phyloP scores from a whole-genome alignment of 2,888 invertebrate genomes.

The Amphipyra tragopoginis region DNA sequence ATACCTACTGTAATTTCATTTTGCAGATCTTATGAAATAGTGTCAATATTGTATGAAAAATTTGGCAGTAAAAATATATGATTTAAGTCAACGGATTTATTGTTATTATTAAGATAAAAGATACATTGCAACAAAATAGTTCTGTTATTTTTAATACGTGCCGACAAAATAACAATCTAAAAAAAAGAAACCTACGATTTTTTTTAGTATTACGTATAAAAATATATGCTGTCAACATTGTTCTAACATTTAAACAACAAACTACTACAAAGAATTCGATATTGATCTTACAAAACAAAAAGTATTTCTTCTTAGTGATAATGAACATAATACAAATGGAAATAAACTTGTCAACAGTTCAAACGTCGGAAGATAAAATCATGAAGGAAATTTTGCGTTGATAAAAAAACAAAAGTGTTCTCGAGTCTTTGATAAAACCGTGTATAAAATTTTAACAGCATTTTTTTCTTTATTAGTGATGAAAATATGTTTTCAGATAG shows the following conservation, averaged over 20 bases:
- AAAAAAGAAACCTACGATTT: too few species aligned
- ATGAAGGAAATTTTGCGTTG: background rate
- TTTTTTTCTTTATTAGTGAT: too few species aligned
- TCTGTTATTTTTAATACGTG: background rate
- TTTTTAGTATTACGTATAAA: constrained; percentile 1
- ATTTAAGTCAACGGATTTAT: background rate
- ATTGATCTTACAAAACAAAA: constrained; percentile 24
- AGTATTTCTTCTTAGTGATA: constrained; percentile 12
- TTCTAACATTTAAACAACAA: constrained; percentile 10
- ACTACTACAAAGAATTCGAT: constrained; percentile 8
- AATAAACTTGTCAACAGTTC: constrained; percentile 13
- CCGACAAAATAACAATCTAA: too few species aligned
- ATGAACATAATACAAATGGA: constrained; percentile 20
- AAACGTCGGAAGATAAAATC: background rate
- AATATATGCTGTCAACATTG: constrained; percentile 23
- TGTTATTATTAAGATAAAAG: too few species aligned
- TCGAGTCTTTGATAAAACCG: too few species aligned
- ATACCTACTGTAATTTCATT: background rate
- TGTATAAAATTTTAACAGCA: too few species aligned
- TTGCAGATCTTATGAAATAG: background rate
- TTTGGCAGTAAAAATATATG: background rate
- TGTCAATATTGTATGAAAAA: background rate
- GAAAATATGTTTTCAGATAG: too few species aligned
- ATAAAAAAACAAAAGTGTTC: background rate
- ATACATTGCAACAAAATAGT: too few species aligned